These are phyloP conservation scores for Megalops cyprinoides DNA, from an alignment of 2,797 vertebrate species.

Conservation along the genomic window DNA sequence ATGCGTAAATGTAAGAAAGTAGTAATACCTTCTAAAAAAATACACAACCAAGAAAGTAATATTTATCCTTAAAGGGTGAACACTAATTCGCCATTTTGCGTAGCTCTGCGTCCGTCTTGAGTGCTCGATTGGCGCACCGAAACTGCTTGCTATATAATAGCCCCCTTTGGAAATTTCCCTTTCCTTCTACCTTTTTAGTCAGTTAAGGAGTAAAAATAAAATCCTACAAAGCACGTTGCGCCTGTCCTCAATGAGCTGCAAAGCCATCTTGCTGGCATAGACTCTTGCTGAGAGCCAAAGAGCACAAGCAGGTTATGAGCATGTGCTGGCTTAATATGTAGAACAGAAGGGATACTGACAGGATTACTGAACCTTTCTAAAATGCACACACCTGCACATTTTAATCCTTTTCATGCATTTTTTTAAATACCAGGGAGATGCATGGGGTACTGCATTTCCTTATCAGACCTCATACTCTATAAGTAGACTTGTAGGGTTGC, in stretches of 20 bases:
- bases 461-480: neutral
- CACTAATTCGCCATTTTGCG: neutral
- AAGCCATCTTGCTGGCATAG: neutral
- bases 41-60: neutral
- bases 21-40: neutral
- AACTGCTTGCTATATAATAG: neutral
- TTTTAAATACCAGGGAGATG: too few species aligned
- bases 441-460: too few species aligned
- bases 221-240: neutral
- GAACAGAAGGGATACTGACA: neutral
- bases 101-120: neutral
- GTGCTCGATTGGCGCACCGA: neutral
- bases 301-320: neutral
- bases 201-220: neutral
- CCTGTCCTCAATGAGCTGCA: neutral
- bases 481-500: neutral
- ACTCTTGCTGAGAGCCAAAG: neutral
- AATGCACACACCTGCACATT: neutral
- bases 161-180: too few species aligned
- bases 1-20: neutral
- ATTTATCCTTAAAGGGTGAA: neutral
- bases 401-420: neutral
- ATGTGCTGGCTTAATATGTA: neutral
- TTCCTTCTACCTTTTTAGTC: neutral
- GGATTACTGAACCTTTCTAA: neutral